These are phyloP conservation scores for Ciconia nigra DNA, from an alignment of 2,797 vertebrate species.

Conservation along the genomic window DNA sequence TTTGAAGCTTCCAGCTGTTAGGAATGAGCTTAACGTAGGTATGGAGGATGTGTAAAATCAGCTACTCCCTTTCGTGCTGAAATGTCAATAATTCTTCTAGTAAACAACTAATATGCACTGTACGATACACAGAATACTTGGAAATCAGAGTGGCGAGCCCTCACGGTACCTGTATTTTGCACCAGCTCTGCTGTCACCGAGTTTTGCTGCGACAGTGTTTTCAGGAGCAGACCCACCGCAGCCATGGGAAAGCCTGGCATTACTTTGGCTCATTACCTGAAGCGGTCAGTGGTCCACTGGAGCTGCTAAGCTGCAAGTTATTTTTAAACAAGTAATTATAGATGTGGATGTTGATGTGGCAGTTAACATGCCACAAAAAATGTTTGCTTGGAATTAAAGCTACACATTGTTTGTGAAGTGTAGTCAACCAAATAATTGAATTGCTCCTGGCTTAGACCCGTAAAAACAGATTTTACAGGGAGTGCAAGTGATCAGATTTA, in stretches of 20 bases:
- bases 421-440: conserved; percentile 29
- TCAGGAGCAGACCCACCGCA: not conserved
- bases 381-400: not conserved
- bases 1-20: conserved; percentile 10
- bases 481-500: not conserved
- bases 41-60: not conserved
- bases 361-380: not conserved
- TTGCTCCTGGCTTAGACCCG: not conserved
- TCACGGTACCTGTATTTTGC: not conserved
- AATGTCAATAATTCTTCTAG: not conserved
- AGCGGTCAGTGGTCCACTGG: not conserved
- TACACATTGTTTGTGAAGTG: not conserved
- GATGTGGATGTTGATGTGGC: not conserved
- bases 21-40: not conserved
- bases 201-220: not conserved
- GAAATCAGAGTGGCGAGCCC: not conserved
- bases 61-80: not conserved
- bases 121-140: not conserved
- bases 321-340: not conserved
- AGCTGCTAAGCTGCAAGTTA: not conserved
- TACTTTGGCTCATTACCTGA: not conserved
- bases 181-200: not conserved
- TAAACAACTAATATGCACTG: not conserved
- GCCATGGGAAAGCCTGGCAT: not conserved
- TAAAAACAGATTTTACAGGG: not conserved